Base-by-base conservation (phyloP, 2,888 invertebrate species). In the Amphipoea oculea region DNA sequence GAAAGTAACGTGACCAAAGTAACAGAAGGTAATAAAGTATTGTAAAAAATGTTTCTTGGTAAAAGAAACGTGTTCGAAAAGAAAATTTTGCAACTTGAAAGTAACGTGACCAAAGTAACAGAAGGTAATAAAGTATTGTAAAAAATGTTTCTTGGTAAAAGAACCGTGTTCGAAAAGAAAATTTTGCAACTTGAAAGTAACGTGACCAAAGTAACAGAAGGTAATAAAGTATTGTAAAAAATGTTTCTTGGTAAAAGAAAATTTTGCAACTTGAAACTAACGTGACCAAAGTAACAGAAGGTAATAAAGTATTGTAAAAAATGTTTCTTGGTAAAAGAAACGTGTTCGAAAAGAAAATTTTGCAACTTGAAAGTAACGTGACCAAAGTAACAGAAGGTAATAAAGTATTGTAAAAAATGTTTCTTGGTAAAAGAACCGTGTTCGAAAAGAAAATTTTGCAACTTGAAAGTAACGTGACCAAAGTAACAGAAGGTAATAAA, bases 11-110 rank as follows among this genome's bases (percentile, higher is more conserved):
- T 42, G 42, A 9, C 9, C 42, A 42, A 9, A 42, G 11, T 11
- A 45, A n/a, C n/a, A n/a, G n/a, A n/a, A n/a, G n/a, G n/a, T n/a
- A n/a, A 68, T 23, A 79, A 78, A 79, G 29, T 48, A 48, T 48
- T 48, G 48, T 48, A 3, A 48, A 48, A 48, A 12, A 45, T 12
- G 4, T 12, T 48, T 48, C 48, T 12, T 48, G 48, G 48, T 12
- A 48, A 48, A 48, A 4, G 6, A 60, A 51, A 17, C 36, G 4
- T 48, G 54, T 40, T 48, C 11, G 6, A 36, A 45, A 77, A 79
- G 1, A 54, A 78, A 29, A 20, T 11, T 45, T 42, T 23, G 20
- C 14, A 63, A 48, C 4, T 7, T 11, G 42, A 42, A 42, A 9
- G 4, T 42, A 42, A 42, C 42, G 42, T 42, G 42, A 9, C 9